Percentiles rank a stretch among this genome's conserved stretches.
These are phyloP conservation scores for Tortrix viridana DNA, from an alignment of 2,888 invertebrate species.

Conservation along the genomic window DNA sequence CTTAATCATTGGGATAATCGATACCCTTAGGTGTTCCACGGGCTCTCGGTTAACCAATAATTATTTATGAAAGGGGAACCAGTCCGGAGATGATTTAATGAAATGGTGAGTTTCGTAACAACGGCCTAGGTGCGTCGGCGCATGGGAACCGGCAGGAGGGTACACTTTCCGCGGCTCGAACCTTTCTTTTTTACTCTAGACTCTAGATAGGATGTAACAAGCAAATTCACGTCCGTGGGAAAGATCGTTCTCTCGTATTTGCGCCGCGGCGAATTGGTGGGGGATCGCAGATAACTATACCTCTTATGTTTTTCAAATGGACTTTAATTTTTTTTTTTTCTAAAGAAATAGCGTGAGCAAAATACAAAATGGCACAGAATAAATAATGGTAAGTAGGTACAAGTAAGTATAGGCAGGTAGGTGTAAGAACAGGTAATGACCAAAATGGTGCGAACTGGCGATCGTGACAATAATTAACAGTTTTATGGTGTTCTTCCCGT, in stretches of 20 bases:
- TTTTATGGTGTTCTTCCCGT: conserved; percentile 56
- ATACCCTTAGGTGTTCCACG: conserved; percentile 48
- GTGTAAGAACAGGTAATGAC: no score
- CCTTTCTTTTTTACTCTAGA: conserved; percentile 44
- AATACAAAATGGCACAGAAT: no score
- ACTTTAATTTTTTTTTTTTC: conserved; percentile 46
- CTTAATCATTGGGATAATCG: conserved; percentile 49
- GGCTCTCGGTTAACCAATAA: conserved; percentile 45
- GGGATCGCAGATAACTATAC: conserved; percentile 60
- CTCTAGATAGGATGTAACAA: conserved; percentile 48
- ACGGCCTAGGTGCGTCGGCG: conserved; percentile 39
- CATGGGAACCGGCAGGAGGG: conserved; percentile 43
- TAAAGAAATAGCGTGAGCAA: conserved; percentile 55
- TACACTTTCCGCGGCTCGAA: conserved; percentile 13
- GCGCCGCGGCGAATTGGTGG: conserved; percentile 57
- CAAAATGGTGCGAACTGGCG: conserved; percentile 43
- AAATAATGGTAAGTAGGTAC: no score
- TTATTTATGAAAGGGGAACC: conserved; percentile 48
- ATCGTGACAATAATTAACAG: conserved; percentile 47
- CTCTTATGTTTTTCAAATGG: conserved; percentile 53
- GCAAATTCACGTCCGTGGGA: conserved; percentile 57
- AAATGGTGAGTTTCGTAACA: conserved; percentile 62
- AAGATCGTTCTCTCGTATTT: conserved; percentile 66
- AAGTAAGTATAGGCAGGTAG: no score
- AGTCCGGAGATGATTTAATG: conserved; percentile 58